Conservation (phyloP, 2,113 vertebrate genomes). For the Trogon surrucura region DNA sequence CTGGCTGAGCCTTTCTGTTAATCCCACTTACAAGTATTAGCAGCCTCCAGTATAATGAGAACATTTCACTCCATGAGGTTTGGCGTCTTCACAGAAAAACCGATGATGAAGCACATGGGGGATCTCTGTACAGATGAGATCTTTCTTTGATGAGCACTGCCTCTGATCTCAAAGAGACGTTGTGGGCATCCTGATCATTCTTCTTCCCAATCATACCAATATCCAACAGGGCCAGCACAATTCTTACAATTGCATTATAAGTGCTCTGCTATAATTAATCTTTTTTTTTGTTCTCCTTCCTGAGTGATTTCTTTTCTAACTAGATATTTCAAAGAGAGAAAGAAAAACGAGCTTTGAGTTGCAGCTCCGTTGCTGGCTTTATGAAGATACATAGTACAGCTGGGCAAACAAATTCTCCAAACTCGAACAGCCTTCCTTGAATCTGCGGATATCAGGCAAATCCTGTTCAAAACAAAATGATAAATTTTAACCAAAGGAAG, state of each 20-base stretch:
- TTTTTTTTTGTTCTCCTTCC: conserved; percentile 17
- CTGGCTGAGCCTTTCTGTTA: conserved; percentile 13
- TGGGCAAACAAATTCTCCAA: conserved; percentile 14
- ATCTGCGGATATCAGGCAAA: background rate
- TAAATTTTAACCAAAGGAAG: background rate
- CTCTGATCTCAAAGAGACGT: conserved; percentile 36
- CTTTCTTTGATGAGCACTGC: conserved; percentile 21
- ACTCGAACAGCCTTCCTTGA: background rate
- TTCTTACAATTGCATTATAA: conserved; percentile 2
- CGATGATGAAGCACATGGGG: background rate
- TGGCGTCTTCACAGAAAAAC: background rate
- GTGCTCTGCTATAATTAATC: conserved; percentile 37
- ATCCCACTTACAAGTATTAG: background rate
- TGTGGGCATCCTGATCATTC: background rate
- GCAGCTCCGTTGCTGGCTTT: background rate
- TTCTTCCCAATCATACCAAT: conserved; percentile 31
- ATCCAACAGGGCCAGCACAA: conserved; percentile 44
- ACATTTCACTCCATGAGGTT: background rate
- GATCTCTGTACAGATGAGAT: background rate
- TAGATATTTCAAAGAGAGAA: conserved; percentile 39
- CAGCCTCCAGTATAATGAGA: background rate
- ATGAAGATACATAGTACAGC: conserved; percentile 34
- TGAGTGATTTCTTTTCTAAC: conserved; percentile 45
- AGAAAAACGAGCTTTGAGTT: conserved; percentile 25
- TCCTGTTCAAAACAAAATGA: background rate